These are phyloP conservation scores for Gryllus bimaculatus DNA, from an alignment of 1,140 invertebrate species.

Conservation along the genomic window DNA sequence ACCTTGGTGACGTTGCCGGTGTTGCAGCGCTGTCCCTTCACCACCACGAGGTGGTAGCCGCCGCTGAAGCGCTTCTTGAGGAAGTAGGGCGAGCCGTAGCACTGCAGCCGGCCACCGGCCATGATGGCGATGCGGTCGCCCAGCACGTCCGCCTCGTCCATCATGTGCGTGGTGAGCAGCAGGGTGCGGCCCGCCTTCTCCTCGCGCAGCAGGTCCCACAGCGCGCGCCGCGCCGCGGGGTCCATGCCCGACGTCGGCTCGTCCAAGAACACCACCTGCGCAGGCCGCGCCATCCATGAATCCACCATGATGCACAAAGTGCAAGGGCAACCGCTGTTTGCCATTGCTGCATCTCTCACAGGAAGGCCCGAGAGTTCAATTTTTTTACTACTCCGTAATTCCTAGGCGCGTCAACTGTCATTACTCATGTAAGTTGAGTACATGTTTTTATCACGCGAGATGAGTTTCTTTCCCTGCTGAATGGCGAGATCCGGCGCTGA, in stretches of 20 bases:
- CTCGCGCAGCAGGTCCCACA: conserved; percentile 63
- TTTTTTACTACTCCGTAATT: too few species aligned
- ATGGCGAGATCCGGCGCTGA: too few species aligned
- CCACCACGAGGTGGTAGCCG: conserved; percentile 43
- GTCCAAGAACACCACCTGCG: conserved; percentile 69
- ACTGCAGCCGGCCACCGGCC: conserved; percentile 43
- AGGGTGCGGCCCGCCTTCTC: conserved; percentile 46
- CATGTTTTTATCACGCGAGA: too few species aligned
- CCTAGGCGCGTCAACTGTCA: too few species aligned
- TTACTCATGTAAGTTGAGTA: too few species aligned
- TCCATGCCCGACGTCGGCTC: conserved; percentile 74
- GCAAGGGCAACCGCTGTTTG: too few species aligned
- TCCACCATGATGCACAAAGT: too few species aligned
- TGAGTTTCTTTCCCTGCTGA: too few species aligned
- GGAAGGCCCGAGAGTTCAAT: too few species aligned
- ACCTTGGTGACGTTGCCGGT: conserved; percentile 33
- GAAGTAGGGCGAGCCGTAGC: conserved; percentile 45
- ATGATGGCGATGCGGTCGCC: conserved; percentile 54
- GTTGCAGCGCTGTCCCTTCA: conserved; percentile 43
- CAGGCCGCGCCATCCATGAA: too few species aligned
- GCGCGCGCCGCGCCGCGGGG: too few species aligned
- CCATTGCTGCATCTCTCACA: too few species aligned
- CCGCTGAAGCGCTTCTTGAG: conserved; percentile 35
- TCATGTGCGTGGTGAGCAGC: conserved; percentile 58
- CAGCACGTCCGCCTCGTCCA: conserved; percentile 58